Conservation (phyloP, 1,140 invertebrate species). For the Drosophila truncata region DNA sequence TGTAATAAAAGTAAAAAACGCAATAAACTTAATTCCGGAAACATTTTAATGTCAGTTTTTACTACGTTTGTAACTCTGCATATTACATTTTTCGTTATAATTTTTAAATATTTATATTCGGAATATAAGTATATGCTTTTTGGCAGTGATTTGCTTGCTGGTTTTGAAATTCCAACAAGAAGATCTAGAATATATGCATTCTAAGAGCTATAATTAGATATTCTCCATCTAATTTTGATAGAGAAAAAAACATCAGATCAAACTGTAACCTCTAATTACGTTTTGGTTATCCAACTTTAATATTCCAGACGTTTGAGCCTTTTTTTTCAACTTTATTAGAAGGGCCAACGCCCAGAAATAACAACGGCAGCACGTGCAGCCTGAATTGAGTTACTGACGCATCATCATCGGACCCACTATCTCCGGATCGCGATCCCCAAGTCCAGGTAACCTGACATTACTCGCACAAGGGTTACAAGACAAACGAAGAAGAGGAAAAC, state of each 20-base stretch:
- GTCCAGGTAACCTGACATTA: constrained; percentile 12
- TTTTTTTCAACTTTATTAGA: constrained; percentile 3
- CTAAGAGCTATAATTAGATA: background rate
- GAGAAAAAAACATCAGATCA: background rate
- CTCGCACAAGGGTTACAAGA: constrained; percentile 42
- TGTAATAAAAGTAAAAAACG: too few relatives aligned
- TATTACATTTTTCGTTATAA: too few relatives aligned
- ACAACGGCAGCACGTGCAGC: constrained; percentile 31
- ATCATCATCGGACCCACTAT: constrained; percentile 31
- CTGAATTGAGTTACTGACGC: constrained; percentile 65
- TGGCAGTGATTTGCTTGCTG: too few relatives aligned
- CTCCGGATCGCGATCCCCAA: constrained; percentile 36
- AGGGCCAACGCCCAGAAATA: constrained; percentile 13
- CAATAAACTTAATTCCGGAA: too few relatives aligned
- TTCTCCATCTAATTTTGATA: background rate
- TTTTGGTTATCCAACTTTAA: background rate
- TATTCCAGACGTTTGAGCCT: background rate
- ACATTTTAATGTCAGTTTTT: too few relatives aligned
- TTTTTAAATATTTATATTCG: too few relatives aligned
- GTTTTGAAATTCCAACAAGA: too few relatives aligned
- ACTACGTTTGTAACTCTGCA: too few relatives aligned
- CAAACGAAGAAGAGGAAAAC: constrained; percentile 27
- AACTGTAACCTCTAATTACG: background rate
- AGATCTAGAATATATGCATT: background rate
- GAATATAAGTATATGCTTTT: too few relatives aligned